A percentile compares a stretch with the other conserved stretches of the same genome.
Evolutionary conservation across 2,888 invertebrate species (phyloP).

Genomic region (Chrysodeixis includens): DNA sequence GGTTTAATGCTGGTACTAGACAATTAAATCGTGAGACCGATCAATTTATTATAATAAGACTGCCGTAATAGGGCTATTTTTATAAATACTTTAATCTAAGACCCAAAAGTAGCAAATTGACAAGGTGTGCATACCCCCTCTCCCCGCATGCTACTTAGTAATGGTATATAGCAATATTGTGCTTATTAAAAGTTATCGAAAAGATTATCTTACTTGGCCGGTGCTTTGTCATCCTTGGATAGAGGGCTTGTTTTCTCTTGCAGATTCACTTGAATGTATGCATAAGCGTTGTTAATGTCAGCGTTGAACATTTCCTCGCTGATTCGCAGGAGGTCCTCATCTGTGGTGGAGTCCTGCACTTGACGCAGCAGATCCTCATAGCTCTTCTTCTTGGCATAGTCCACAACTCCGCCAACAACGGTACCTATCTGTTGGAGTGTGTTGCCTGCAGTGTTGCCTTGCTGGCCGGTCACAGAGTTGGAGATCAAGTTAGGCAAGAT

Average conservation of each 20-base stretch:
- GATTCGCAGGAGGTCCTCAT: constrained; percentile 91
- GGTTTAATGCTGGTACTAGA: no score
- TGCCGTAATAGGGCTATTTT: no score
- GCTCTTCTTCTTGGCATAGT: constrained; percentile 86
- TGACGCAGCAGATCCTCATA: constrained; percentile 83
- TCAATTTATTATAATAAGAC: neutral
- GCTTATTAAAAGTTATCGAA: neutral
- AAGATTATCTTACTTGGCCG: constrained; percentile 90
- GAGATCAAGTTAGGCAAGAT: constrained; percentile 82
- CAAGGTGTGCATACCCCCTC: no score
- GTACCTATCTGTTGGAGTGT: constrained; percentile 83
- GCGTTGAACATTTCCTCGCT: constrained; percentile 92
- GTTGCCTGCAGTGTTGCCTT: constrained; percentile 81
- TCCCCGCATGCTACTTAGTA: no score
- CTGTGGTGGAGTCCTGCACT: constrained; percentile 88
- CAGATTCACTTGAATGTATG: constrained; percentile 91
- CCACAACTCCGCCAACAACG: constrained; percentile 85
- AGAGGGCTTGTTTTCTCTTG: constrained; percentile 93
- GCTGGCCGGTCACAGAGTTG: constrained; percentile 78
- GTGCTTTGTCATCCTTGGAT: constrained; percentile 92
- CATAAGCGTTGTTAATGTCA: constrained; percentile 93
- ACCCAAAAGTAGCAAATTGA: neutral
- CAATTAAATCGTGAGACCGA: no score
- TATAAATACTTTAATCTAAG: no score
- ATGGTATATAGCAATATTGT: no score